These are phyloP conservation scores for Oligia fasciuncula DNA, from an alignment of 2,888 invertebrate genomes.

Conservation along the genomic window DNA sequence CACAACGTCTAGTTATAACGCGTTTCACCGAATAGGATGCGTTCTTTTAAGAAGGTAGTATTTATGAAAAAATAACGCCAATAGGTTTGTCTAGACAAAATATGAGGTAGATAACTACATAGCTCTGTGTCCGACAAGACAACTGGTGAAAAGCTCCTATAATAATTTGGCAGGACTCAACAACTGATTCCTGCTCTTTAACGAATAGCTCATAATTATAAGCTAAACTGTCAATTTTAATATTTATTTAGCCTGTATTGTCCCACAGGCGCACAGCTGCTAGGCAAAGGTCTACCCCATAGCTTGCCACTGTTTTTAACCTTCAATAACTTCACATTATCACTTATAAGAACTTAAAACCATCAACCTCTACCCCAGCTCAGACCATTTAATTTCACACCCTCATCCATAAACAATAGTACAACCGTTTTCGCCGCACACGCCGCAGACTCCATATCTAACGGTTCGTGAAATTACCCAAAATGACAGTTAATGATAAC, in stretches of 20 bases:
- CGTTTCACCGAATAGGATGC: conserved; percentile 29
- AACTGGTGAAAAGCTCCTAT: neutral
- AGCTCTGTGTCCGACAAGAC: too few relatives aligned
- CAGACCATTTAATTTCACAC: neutral
- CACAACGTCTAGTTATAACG: conserved; percentile 51
- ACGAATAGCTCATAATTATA: neutral
- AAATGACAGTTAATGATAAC: conserved; percentile 84
- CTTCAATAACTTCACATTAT: neutral
- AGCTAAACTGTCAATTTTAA: neutral
- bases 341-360: neutral
- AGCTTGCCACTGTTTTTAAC: neutral
- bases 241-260: neutral
- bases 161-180: neutral
- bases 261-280: neutral
- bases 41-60: neutral
- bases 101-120: neutral
- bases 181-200: neutral
- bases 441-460: conserved; percentile 70
- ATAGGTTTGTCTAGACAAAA: neutral
- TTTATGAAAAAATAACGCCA: neutral
- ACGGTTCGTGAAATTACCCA: conserved; percentile 84
- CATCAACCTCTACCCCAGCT: neutral
- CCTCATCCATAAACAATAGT: conserved; percentile 35
- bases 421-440: conserved; percentile 68
- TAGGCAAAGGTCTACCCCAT: neutral